Evolutionary conservation across 2,888 invertebrate genomes (phyloP), one percentile per base, ranked within the genome.

Genomic region (Ophion costatus): DNA sequence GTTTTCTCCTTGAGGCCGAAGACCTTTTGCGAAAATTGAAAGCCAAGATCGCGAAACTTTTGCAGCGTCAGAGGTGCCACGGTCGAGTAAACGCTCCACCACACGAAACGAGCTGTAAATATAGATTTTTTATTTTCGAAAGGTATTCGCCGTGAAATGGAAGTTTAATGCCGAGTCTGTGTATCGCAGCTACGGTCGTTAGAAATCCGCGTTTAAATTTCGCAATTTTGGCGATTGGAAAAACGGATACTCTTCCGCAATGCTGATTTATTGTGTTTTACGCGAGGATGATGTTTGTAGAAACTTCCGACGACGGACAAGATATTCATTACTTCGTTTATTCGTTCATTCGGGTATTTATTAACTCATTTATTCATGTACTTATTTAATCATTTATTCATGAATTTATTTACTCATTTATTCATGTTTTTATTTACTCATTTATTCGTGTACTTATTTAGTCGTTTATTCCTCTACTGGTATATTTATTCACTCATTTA

Each of bases 41-140:
- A 96, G 51, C 95, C 96, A 2, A 96, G 94, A 83, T 95, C 94
- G 20, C 96, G 94, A 93, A 96, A 96, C 85, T 94, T 92, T 82
- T 94, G 92, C 67, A 95, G 94, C 9, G 96, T 95, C 92, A 96
- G 94, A 38, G 96, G 96, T 0, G 96, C 95, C 69, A 96, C 94
- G 17, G 95, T 95, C 10, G 96, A 95, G 93, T 96, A 96, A 80
- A 96, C 94, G 89, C 95, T 95, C 97, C 97, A 97, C 95, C 96
- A 96, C 29, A 96, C 92, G 94, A 96, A 97, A 84, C 96, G 96
- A 84, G 96, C 97, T 96, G 94, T 57, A 93, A 92, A 89, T 87
- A 45, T 20, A 38, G 9, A 66, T 33, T 33, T 24, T 76, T 38
- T 1, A 10, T 51, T 51, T 17, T 51, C 51, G 51, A 11, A 17